Evolutionary conservation across 64 coral and sea anemone genomes (phyloP), one percentile per base, ranked within the genome.

Genomic region (Acropora tenuis): DNA sequence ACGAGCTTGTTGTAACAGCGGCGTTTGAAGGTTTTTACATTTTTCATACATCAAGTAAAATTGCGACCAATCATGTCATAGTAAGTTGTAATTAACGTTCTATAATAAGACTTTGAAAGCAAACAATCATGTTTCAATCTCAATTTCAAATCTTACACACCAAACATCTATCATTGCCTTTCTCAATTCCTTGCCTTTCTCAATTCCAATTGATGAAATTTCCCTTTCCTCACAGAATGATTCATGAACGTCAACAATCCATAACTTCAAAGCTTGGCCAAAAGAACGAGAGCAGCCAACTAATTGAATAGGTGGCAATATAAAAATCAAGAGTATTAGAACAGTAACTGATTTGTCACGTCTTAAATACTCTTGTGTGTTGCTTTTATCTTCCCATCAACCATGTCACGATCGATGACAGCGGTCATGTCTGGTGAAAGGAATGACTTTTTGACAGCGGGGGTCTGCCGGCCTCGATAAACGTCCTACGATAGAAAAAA

Each of bases 351-450:
- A 16, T 12, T 17, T 18, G 45, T 6, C 8, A n/a, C 16, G 18
- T 19, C 17, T 9, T 85, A 91, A 15, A 91, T 84, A 80, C 90
- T 91, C 61, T 91, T 91, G 12, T 80, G 82, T 4, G 90, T 19
- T 2, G n/a, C 6, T 4, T 41, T 81, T 17, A 53, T 40, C 20
- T 69, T 46, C 8, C 49, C 48, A 83, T 91, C 90, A 59, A 59
- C 41, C 5, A 77, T 55, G 17, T 91, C 90, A 76, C 47, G 47
- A 68, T 93, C 91, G 18, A 87, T 72, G 58, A 71, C 83, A 50
- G 91, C 91, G 53, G 91, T 93, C 73, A 80, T 6, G 16, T 93
- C 91, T 67, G 91, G 91, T 77, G 75, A 87, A 15, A 93, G 52
- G 60, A 92, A 92, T 4, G 76, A 47, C 82, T 87, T 93, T 67